phyloP scores from a whole-genome alignment of 2,797 vertebrate genomes.

The Zenarchopterus dispar region DNA sequence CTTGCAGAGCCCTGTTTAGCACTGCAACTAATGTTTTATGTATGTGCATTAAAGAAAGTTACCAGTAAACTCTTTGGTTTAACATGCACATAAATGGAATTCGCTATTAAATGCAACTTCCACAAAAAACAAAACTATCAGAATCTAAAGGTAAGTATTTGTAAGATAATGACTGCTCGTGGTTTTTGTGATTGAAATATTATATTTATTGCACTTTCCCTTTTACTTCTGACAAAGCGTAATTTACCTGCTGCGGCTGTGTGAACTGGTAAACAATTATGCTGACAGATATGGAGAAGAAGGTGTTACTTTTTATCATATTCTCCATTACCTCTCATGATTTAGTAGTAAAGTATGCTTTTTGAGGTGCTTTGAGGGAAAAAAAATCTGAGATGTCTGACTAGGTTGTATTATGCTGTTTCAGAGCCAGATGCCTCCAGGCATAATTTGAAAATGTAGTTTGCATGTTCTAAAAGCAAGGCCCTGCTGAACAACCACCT shows the following conservation, averaged over 20 bases:
- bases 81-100: constrained; percentile 74
- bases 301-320: constrained; percentile 38
- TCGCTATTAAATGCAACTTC: constrained; percentile 48
- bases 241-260: constrained; percentile 47
- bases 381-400: constrained; percentile 29
- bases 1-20: constrained; percentile 28
- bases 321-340: constrained; percentile 48
- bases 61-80: constrained; percentile 83
- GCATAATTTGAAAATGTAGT: constrained; percentile 42
- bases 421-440: constrained; percentile 37
- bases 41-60: constrained; percentile 66
- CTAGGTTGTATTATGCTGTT: constrained; percentile 40
- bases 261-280: constrained; percentile 46
- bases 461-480: constrained; percentile 65
- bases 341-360: constrained; percentile 38
- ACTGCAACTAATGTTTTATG: constrained; percentile 37
- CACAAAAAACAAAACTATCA: constrained; percentile 28
- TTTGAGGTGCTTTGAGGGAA: constrained; percentile 34
- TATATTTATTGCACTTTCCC: constrained; percentile 77
- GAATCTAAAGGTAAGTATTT: constrained; percentile 19
- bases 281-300: constrained; percentile 48
- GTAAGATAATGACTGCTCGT: constrained; percentile 46
- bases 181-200: constrained; percentile 30
- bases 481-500: constrained; percentile 65
- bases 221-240: constrained; percentile 56